Percentiles rank a stretch among this genome's conserved stretches.
Evolutionary conservation across 2,113 vertebrate genomes (phyloP).

Genomic region (Cnemophilus loriae): DNA sequence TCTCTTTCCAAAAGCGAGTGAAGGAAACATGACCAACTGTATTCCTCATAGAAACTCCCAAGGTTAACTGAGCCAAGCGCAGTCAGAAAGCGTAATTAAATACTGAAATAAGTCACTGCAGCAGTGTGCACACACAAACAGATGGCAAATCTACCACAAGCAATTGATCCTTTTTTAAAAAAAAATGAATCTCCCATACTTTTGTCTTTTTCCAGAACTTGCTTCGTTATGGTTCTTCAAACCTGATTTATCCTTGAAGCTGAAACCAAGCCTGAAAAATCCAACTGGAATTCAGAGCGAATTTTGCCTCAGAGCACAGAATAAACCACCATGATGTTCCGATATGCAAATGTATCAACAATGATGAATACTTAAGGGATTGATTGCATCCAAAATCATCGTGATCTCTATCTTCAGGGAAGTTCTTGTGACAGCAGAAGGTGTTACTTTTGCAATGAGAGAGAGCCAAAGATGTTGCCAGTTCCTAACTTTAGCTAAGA

Average conservation of each 20-base stretch:
- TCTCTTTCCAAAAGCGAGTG: background rate
- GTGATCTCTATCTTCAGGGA: background rate
- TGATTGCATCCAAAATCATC: background rate
- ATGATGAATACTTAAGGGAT: background rate
- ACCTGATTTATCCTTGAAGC: background rate
- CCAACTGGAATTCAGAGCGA: background rate
- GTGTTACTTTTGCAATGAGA: conserved; percentile 25
- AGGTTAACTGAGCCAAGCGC: background rate
- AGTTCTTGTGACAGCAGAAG: conserved; percentile 27
- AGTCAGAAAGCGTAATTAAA: background rate
- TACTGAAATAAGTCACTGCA: background rate
- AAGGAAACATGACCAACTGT: background rate
- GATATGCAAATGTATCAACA: background rate
- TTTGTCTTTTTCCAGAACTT: background rate
- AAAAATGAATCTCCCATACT: background rate
- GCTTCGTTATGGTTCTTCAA: background rate
- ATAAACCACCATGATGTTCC: background rate
- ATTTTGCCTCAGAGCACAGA: background rate
- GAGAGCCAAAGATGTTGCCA: conserved; percentile 1
- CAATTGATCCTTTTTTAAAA: background rate
- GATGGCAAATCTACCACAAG: conserved; percentile 7
- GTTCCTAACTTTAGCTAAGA: conserved; percentile 37
- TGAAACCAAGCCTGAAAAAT: background rate
- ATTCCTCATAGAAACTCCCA: background rate
- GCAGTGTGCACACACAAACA: background rate